A percentile compares a stretch with the other conserved stretches of the same genome.
Conservation (phyloP, 2,113 vertebrate genomes). For the Rutilus rutilus region DNA sequence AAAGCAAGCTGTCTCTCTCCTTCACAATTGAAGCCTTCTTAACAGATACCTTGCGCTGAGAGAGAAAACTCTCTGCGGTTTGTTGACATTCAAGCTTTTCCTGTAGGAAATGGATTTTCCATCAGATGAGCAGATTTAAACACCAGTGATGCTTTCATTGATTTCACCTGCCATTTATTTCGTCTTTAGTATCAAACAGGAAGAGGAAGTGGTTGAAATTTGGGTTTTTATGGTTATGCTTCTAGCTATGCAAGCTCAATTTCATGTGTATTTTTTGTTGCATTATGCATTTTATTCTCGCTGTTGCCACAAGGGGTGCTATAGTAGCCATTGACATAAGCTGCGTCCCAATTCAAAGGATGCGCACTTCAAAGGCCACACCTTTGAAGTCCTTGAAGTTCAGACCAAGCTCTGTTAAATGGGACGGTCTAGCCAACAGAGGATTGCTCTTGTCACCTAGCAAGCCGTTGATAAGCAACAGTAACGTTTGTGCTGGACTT, state of each 20-base stretch:
- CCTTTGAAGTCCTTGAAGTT: too few species aligned
- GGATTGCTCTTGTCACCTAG: too few species aligned
- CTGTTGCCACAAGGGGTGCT: background rate
- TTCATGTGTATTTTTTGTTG: background rate
- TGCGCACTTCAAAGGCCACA: too few species aligned
- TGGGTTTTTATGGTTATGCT: background rate
- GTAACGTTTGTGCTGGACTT: too few species aligned
- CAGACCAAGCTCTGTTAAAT: too few species aligned
- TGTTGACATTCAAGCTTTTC: constrained; percentile 24
- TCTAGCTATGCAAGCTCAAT: background rate
- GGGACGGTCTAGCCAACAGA: too few species aligned
- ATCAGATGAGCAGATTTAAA: constrained; percentile 14
- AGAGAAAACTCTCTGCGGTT: background rate
- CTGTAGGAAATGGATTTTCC: constrained; percentile 32
- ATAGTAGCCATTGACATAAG: background rate
- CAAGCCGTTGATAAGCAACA: too few species aligned
- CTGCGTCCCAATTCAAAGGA: too few species aligned
- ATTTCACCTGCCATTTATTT: background rate
- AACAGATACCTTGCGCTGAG: constrained; percentile 18
- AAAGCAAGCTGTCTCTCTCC: constrained; percentile 41
- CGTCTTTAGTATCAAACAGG: background rate
- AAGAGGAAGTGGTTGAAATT: background rate
- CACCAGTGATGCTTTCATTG: background rate
- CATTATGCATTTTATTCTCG: background rate
- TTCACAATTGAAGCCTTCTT: constrained; percentile 56